These are phyloP conservation scores for Coelogynopora nodosa DNA, from an alignment of 2,888 invertebrate genomes.

Conservation along the genomic window DNA sequence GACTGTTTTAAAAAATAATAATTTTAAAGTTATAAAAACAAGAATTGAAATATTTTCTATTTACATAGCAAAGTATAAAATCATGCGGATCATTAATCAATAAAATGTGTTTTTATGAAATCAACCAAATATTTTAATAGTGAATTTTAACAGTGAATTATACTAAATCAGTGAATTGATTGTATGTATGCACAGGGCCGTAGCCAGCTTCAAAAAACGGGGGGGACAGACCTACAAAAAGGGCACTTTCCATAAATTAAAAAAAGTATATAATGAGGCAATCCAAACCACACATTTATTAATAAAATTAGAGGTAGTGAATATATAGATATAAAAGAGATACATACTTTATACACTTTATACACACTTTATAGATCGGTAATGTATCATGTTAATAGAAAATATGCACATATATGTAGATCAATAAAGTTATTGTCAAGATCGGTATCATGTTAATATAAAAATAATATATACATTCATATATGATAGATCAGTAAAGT, in stretches of 20 bases:
- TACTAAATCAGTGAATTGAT: too few species aligned
- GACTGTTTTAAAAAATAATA: too few species aligned
- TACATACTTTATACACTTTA: slow-evolving; percentile 8
- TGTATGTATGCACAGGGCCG: not conserved
- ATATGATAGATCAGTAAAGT: not conserved
- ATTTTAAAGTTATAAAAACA: too few species aligned
- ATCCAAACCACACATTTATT: not conserved
- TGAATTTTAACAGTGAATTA: too few species aligned
- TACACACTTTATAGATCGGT: not conserved
- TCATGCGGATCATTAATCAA: too few species aligned
- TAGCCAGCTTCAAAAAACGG: slow-evolving; percentile 24
- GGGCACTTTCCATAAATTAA: slow-evolving; percentile 18
- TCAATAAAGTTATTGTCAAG: not conserved
- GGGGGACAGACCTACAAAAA: slow-evolving; percentile 21
- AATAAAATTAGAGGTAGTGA: slow-evolving; percentile 13
- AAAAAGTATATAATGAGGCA: not conserved
- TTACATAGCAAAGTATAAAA: too few species aligned
- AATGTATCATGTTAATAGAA: not conserved
- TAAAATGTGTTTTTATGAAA: too few species aligned
- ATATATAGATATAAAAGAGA: not conserved
- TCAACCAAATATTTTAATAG: too few species aligned
- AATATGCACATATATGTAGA: not conserved
- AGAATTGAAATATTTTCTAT: too few species aligned
- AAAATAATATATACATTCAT: not conserved
- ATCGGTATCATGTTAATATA: not conserved